Evolutionary conservation across 2,113 vertebrate species (phyloP), one percentile per base, ranked within the genome.

Genomic region (Melanotaenia duboulayi): DNA sequence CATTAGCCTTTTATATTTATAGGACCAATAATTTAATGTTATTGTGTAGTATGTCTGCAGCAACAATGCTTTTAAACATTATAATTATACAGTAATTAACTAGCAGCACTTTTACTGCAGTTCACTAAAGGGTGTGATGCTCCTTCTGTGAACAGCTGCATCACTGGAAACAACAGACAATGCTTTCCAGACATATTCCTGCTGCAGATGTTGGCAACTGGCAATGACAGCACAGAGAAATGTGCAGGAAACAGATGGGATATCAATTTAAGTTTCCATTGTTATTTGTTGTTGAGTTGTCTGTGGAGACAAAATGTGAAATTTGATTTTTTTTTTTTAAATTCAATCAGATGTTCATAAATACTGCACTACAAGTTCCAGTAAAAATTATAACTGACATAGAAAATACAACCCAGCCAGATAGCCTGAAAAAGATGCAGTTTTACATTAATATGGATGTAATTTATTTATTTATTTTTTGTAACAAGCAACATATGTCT

Each of bases 121-220:
- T 55, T 76, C 71, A 74, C 46, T 58, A 44, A 35, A 76, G 74
- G 39, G 69, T 74, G 79, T 78, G 23, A 71, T 59, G 60, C 35
- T 37, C 28, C 76, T 50, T 66, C 42, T 60, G 51, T 69, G 68
- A 58, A 70, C 42, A 60, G 82, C 82, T 91, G 79, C 71, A 87
- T 90, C 86, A 83, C 54, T 78, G 84, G 89, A 92, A 91, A 92
- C 71, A 80, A 84, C 52, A 90, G 76, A 80, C 75, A 76, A 88
- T 87, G 81, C 64, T 83, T 93, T 91, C 80, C 89, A 90, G 72
- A 91, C 85, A 90, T 68, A 78, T 84, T 86, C 76, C 81, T 65
- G 39, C 50, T 50, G 75, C 90, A 88, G 81, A 90, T 90, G 84
- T 85, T 80, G 25, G 77, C 65, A 78, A 77, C 66, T 66, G 83